Base-by-base conservation (phyloP, 2,888 invertebrate genomes). In the Diploptera punctata region DNA sequence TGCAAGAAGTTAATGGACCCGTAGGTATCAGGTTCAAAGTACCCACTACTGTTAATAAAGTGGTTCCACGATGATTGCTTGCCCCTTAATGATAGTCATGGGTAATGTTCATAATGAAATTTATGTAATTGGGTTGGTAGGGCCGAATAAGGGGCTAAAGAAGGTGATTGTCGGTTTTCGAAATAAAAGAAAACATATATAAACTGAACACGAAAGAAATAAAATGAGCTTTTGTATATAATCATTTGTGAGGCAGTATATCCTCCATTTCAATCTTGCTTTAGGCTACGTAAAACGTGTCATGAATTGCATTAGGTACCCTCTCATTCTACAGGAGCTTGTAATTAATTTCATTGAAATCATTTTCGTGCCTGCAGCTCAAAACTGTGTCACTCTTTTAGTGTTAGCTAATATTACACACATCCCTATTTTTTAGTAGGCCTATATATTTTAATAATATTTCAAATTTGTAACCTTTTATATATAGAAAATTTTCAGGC, bases 31-130 rank as follows among this genome's bases (percentile, higher is more conserved):
- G 43, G 10, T 24, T 16, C 43, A 21, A 13, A 62, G 43, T n/a
- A n/a, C 24, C 60, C 67, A 57, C 71, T 67, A 67, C 71, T 71
- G 71, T 67, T 71, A 67, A n/a, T n/a, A n/a, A 71, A 71, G 67
- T 71, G 71, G 71, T 24, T 54, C 43, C 67, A 60, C 38, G 38
- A 52, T 54, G 49, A 68, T 68, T 52, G 68, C 38, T 68, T 62
- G 68, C 52, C 54, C 33, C 69, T 38, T 71, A 74, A 71, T 74
- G 74, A 71, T 69, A 74, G 71, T 73, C 61, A 73, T 71, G 60
- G 47, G 62, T 62, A 62, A 33, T 16, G 24, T 19, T 62, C 62
- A 33, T 18, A 21, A 21, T 33, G 62, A 16, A 24, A 33, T 16
- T 5, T 18, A 43, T 33, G 62, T 62, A 62, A 62, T 43, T 62